Conservation (phyloP, 1,140 invertebrate genomes). For the Trichonephila clavipes region DNA sequence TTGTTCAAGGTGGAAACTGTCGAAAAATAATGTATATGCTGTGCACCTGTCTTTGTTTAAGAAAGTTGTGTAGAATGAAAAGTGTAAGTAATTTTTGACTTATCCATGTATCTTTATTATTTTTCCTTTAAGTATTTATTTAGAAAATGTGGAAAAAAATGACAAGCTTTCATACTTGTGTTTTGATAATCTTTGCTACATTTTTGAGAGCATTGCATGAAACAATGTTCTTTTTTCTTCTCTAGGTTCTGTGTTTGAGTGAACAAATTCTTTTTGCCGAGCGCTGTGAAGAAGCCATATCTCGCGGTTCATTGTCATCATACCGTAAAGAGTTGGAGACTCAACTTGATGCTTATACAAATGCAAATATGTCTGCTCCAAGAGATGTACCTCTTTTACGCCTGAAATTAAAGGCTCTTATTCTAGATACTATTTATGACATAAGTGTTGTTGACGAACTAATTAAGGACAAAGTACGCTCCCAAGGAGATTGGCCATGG, state of each 20-base stretch:
- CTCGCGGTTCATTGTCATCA: slow-evolving; percentile 84
- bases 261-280: slow-evolving; percentile 90
- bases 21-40: no score
- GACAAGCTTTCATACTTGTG: no score
- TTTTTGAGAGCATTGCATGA: not conserved
- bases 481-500: slow-evolving; percentile 91
- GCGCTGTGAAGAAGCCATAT: slow-evolving; percentile 90
- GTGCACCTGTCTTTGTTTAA: no score
- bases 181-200: no score
- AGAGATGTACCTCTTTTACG: slow-evolving; percentile 81
- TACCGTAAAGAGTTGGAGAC: slow-evolving; percentile 82
- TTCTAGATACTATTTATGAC: slow-evolving; percentile 96
- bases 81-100: not conserved
- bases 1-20: no score
- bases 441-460: slow-evolving; percentile 90
- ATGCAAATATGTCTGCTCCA: slow-evolving; percentile 80
- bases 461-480: slow-evolving; percentile 84
- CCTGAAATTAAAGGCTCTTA: slow-evolving; percentile 89
- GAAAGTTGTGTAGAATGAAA: no score
- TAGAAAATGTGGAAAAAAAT: not conserved
- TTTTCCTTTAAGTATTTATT: not conserved
- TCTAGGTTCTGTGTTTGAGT: slow-evolving; percentile 87
- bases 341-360: slow-evolving; percentile 86
- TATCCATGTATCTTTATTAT: not conserved
- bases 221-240: not conserved